A percentile compares a stretch with the other conserved stretches of the same genome.
Conservation (phyloP, 1,140 invertebrate species). For the Melitaea cinxia region DNA sequence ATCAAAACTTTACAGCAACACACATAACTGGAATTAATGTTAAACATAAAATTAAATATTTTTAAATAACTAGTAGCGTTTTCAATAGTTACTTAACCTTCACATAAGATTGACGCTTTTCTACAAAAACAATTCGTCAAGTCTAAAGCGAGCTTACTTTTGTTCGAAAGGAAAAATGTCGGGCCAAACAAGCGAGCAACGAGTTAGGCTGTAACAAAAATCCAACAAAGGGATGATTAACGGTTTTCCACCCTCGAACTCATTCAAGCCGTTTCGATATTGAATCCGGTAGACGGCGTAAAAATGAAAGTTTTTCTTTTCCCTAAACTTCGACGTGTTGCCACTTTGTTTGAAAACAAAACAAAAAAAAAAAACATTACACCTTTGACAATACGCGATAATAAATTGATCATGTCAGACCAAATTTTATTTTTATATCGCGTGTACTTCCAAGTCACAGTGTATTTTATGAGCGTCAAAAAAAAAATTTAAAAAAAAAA, state of each 20-base stretch:
- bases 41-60: background rate
- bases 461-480: background rate
- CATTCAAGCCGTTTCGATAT: constrained; percentile 79
- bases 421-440: background rate
- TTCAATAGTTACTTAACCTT: constrained; percentile 18
- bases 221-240: constrained; percentile 81
- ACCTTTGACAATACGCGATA: constrained; percentile 3
- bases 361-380: constrained; percentile 12
- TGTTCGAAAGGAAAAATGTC: constrained; percentile 73
- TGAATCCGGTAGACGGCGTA: constrained; percentile 78
- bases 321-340: constrained; percentile 31
- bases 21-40: no score
- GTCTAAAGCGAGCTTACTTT: constrained; percentile 66
- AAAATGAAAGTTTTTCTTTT: constrained; percentile 80
- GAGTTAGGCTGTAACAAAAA: constrained; percentile 80
- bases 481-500: no score
- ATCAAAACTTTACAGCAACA: no score
- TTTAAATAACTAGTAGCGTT: background rate
- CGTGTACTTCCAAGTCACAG: background rate
- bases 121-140: constrained; percentile 78
- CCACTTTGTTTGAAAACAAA: constrained; percentile 13
- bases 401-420: background rate
- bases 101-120: constrained; percentile 50
- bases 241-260: constrained; percentile 77
- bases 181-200: constrained; percentile 78